These are phyloP conservation scores for Exocentrus adspersus DNA, from an alignment of 2,888 invertebrate species.

Conservation along the genomic window DNA sequence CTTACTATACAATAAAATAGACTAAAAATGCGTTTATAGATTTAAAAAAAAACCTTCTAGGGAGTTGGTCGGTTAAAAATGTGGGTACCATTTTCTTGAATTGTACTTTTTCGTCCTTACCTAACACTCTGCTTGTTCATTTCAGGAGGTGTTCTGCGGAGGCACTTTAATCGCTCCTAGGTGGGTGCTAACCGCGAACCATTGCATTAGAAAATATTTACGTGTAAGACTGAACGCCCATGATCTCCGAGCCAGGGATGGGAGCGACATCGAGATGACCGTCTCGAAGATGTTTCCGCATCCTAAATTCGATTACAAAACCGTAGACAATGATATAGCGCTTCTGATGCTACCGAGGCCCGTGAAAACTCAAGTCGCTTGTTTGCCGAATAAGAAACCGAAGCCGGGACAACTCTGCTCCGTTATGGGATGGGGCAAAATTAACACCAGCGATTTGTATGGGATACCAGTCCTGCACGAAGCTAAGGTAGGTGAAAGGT, in stretches of 20 bases:
- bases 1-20: too few relatives aligned
- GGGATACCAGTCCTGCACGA: constrained; percentile 88
- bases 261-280: constrained; percentile 80
- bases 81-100: too few relatives aligned
- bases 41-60: too few relatives aligned
- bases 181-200: constrained; percentile 90
- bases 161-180: constrained; percentile 83
- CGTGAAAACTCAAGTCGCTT: constrained; percentile 68
- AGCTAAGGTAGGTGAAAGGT: constrained; percentile 72
- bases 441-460: constrained; percentile 76
- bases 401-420: constrained; percentile 78
- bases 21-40: too few relatives aligned
- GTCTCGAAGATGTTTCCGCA: constrained; percentile 81
- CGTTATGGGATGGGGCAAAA: constrained; percentile 94
- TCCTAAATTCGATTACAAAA: constrained; percentile 86
- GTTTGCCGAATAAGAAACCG: constrained; percentile 77
- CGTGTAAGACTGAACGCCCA: constrained; percentile 88
- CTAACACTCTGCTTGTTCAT: too few relatives aligned
- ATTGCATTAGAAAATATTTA: constrained; percentile 82
- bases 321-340: constrained; percentile 93
- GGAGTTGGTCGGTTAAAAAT: too few relatives aligned
- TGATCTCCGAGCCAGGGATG: constrained; percentile 77
- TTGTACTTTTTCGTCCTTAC: too few relatives aligned
- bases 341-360: constrained; percentile 73
- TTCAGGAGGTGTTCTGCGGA: constrained; percentile 87